Percentiles rank a stretch among this genome's conserved stretches.
Evolutionary conservation across 2,797 vertebrate genomes (phyloP).

Genomic region (Myiotriccus ornatus): DNA sequence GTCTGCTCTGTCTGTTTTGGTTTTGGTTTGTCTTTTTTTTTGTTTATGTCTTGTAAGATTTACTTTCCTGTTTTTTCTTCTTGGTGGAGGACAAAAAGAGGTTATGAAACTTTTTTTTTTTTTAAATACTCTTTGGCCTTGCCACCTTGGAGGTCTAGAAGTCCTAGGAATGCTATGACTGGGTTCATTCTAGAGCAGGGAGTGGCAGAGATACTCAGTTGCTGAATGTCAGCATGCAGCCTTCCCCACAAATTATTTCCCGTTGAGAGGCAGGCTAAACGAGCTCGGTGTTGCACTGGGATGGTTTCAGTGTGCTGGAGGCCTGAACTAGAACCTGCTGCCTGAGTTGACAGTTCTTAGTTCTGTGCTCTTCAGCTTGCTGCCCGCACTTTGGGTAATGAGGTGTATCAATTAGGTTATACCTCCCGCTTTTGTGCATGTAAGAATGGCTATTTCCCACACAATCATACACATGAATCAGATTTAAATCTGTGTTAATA

Average conservation of each 20-base stretch:
- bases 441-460: neutral
- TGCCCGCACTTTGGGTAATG: neutral
- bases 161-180: neutral
- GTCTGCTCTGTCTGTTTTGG: neutral
- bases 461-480: neutral
- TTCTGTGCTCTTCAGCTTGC: neutral
- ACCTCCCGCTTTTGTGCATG: neutral
- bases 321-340: neutral
- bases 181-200: neutral
- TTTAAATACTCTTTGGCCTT: neutral
- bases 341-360: neutral
- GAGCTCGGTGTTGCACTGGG: neutral
- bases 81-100: neutral
- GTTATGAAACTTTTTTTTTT: neutral
- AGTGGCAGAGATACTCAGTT: neutral
- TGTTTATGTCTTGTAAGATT: neutral
- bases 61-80: neutral
- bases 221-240: neutral
- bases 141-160: neutral
- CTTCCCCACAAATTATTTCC: neutral
- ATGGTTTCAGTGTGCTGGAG: neutral
- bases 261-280: neutral
- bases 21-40: neutral
- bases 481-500: neutral
- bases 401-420: neutral